Percentiles rank a stretch among this genome's conserved stretches.
Evolutionary conservation across 2,113 vertebrate species (phyloP).

Genomic region (Dendropsophus ebraccatus): DNA sequence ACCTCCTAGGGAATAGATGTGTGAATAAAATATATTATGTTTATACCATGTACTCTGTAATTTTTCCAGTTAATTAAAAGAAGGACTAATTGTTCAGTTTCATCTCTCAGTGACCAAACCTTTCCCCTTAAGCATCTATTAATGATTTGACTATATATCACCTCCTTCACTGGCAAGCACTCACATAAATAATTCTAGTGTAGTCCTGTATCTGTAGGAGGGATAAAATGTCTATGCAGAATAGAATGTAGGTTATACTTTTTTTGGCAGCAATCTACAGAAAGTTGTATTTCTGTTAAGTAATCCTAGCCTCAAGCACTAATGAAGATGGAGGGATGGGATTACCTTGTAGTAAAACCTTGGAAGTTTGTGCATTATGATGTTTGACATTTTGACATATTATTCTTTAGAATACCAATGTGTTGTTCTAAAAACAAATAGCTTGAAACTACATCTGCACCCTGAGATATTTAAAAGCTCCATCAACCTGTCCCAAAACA

Average conservation of each 20-base stretch:
- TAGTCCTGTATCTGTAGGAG: constrained; percentile 22
- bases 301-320: constrained; percentile 57
- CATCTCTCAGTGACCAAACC: not conserved
- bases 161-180: constrained; percentile 16
- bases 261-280: constrained; percentile 50
- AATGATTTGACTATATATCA: not conserved
- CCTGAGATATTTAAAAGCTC: constrained; percentile 33
- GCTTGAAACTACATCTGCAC: constrained; percentile 26
- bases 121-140: not conserved
- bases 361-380: constrained; percentile 45
- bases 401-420: constrained; percentile 56
- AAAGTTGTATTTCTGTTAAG: constrained; percentile 53
- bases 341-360: constrained; percentile 56
- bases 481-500: constrained; percentile 40
- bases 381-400: constrained; percentile 58
- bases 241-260: constrained; percentile 44
- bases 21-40: not conserved
- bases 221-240: constrained; percentile 14
- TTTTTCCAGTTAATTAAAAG: constrained; percentile 4
- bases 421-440: constrained; percentile 42
- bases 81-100: not conserved
- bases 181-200: not conserved
- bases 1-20: not conserved
- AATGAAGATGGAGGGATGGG: constrained; percentile 58
- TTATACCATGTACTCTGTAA: too few species aligned